Base-by-base conservation (phyloP, 2,888 invertebrate species). In the Lymantria monacha region DNA sequence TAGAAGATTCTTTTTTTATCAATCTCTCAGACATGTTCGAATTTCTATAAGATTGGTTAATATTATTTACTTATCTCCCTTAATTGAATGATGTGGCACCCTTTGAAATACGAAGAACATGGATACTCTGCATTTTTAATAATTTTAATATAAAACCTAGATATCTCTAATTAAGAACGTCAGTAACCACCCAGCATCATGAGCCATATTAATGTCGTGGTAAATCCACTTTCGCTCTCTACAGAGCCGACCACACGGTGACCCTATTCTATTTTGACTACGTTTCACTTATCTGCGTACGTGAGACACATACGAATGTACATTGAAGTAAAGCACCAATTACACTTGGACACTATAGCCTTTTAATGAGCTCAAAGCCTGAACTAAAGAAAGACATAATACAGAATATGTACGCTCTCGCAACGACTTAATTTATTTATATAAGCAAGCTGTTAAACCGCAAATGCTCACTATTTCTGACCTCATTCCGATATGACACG, bases 141-240 rank as follows among this genome's bases (percentile, higher is more conserved):
- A 22, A 2, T 22, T 22, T 2, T 5, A 2, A 2, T 22, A 22
- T 22, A 22, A 22, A 22, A 5, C 5, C 22, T 22, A 5, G 5
- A 22, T 22, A 3, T 42, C 44, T 12, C 38, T 37, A 30, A 49
- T 54, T 36, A 63, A 61, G 55, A 57, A 46, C 57, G 5, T 22
- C 5, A 22, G 22, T 22, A 22, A 22, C 2, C 22, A 22, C 5
- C 22, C 22, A 22, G 5, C 22, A 22, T 22, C 5, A 22, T 22
- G 22, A 22, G 5, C 22, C 22, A 22, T 22, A 22, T 22, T 22
- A 22, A 22, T 22, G 22, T 22, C 22, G 77, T 74, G 61, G 72
- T 63, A 65, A 79, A 71, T 79, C 81, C 72, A 85, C 86, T 86
- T 86, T 85, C 87, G 74, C 83, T 83, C 70, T 79, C 72, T 57